A percentile compares a stretch with the other conserved stretches of the same genome.
phyloP scores from a whole-genome alignment of 2,888 invertebrate genomes.

The Cristatella mucedo region DNA sequence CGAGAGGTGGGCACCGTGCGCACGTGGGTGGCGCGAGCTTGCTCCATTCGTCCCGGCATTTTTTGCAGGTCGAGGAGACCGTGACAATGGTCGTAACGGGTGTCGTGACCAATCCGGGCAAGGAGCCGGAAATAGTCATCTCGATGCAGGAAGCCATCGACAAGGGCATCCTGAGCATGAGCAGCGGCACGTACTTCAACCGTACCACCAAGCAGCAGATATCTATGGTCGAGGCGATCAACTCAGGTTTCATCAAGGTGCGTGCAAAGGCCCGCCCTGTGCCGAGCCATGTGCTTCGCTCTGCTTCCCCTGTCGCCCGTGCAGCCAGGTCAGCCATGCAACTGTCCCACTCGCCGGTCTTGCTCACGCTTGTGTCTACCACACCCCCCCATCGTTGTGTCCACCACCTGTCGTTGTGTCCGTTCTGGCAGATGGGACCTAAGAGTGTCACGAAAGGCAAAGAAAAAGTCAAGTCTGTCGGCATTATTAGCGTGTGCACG shows the following conservation, averaged over 20 bases:
- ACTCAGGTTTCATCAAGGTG: conserved; percentile 4
- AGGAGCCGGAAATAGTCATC: neutral
- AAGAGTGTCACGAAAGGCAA: conserved; percentile 5
- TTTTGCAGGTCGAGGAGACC: conserved; percentile 7
- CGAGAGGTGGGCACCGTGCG: no score
- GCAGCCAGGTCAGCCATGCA: neutral
- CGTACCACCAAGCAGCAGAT: neutral
- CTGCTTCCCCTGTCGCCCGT: neutral
- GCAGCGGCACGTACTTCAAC: conserved; percentile 3
- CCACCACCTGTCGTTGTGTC: no score
- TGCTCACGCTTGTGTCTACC: no score
- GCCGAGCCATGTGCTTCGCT: neutral
- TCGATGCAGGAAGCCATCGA: conserved; percentile 7
- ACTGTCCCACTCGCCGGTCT: no score
- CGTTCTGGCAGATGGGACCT: conserved; percentile 7
- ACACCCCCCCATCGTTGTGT: no score
- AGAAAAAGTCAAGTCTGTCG: conserved; percentile 9
- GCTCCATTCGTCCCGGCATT: no score
- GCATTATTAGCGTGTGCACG: conserved; percentile 4
- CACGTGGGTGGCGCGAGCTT: no score
- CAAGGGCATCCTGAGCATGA: neutral
- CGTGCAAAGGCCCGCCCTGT: no score
- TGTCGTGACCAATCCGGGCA: conserved; percentile 4
- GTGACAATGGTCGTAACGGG: conserved; percentile 9
- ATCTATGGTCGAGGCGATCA: conserved; percentile 6